These are phyloP conservation scores for Thymelicus lineola DNA, from an alignment of 2,888 invertebrate species.

Conservation along the genomic window DNA sequence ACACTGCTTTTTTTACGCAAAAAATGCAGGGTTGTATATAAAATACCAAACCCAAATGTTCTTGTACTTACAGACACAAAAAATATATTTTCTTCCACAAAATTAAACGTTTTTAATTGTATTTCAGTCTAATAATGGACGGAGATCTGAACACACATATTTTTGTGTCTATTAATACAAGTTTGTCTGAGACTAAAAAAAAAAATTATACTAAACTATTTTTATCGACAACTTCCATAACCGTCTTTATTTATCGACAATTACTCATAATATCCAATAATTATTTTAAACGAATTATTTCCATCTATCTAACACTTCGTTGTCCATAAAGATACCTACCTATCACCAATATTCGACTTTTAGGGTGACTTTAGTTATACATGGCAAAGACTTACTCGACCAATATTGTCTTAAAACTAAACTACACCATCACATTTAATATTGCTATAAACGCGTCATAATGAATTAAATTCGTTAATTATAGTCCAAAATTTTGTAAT, in stretches of 20 bases:
- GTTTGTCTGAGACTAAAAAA: too few relatives aligned
- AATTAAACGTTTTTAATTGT: too few relatives aligned
- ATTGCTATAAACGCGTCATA: slow-evolving; percentile 1
- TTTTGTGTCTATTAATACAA: too few relatives aligned
- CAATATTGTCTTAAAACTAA: slow-evolving; percentile 12
- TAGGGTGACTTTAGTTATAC: slow-evolving; percentile 15
- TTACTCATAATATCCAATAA: not conserved
- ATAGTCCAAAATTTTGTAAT: not conserved
- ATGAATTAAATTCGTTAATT: not conserved
- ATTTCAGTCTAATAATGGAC: too few relatives aligned
- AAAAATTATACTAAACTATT: too few relatives aligned
- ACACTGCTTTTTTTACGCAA: not conserved
- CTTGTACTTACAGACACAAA: slow-evolving; percentile 5
- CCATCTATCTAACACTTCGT: slow-evolving; percentile 9
- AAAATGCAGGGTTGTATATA: not conserved
- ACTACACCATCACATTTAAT: slow-evolving; percentile 18
- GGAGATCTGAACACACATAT: not conserved
- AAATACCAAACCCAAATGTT: too few relatives aligned
- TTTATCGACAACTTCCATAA: too few relatives aligned
- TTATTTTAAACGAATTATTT: not conserved
- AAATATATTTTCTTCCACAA: not conserved
- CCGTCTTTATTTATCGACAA: too few relatives aligned
- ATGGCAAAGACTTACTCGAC: slow-evolving; percentile 19
- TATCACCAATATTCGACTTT: slow-evolving; percentile 25
- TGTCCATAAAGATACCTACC: slow-evolving; percentile 4